Evolutionary conservation across 1,140 invertebrate genomes (phyloP).

Genomic region (Neodiprion fabricii): DNA sequence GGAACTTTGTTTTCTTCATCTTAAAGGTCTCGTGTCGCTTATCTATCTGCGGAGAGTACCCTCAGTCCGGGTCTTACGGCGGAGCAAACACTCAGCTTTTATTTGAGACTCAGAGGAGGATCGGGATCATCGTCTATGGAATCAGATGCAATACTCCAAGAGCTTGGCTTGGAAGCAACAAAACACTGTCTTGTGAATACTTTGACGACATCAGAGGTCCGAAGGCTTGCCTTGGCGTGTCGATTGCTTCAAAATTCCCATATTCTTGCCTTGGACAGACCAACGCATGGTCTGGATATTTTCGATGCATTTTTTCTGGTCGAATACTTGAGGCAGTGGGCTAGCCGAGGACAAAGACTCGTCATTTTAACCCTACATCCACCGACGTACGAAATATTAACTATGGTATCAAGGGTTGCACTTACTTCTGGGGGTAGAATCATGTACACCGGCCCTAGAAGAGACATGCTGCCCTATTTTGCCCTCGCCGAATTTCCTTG

Average conservation of each 20-base stretch:
- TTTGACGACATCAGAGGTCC: slow-evolving; percentile 85
- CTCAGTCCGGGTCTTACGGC: slow-evolving; percentile 78
- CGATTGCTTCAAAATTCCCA: slow-evolving; percentile 85
- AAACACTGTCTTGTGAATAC: slow-evolving; percentile 73
- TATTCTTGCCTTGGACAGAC: slow-evolving; percentile 85
- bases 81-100: slow-evolving; percentile 81
- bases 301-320: slow-evolving; percentile 96
- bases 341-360: slow-evolving; percentile 77
- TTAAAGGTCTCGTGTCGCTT: slow-evolving; percentile 52
- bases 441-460: slow-evolving; percentile 87
- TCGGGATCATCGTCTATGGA: slow-evolving; percentile 50
- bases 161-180: slow-evolving; percentile 82
- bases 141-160: slow-evolving; percentile 70
- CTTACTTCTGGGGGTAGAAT: slow-evolving; percentile 87
- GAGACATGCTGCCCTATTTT: slow-evolving; percentile 93
- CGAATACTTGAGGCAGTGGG: slow-evolving; percentile 94
- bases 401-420: slow-evolving; percentile 88
- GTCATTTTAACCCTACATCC: slow-evolving; percentile 93
- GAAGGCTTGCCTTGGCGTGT: slow-evolving; percentile 86
- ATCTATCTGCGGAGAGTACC: slow-evolving; percentile 53
- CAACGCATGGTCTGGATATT: slow-evolving; percentile 92
- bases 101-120: slow-evolving; percentile 73
- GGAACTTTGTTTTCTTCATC: neutral
- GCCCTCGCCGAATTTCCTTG: slow-evolving; percentile 93
- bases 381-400: slow-evolving; percentile 94